Conservation (phyloP, 2,113 vertebrate species). For the Lepus timidus region DNA sequence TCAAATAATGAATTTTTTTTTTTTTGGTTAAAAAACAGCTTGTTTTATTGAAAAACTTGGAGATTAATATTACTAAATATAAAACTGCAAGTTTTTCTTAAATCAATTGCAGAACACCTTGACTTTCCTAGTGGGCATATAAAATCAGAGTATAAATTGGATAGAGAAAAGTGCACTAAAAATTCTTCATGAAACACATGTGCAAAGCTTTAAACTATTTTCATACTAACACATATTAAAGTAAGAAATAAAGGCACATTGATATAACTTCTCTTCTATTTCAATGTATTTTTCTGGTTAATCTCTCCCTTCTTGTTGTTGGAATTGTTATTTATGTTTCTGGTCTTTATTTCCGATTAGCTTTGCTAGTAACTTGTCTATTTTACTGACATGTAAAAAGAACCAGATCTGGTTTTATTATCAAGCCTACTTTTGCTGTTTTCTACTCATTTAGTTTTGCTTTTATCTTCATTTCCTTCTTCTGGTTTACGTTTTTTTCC, state of each 20-base stretch:
- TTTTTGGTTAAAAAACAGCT: background rate
- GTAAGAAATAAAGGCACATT: background rate
- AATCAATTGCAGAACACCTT: conserved; percentile 16
- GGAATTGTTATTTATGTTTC: background rate
- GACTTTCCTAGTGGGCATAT: background rate
- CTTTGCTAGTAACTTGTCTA: background rate
- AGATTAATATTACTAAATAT: background rate
- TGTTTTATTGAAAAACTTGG: background rate
- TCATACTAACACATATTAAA: background rate
- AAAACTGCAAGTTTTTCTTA: conserved; percentile 7
- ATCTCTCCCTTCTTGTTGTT: background rate
- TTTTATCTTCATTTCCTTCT: conserved; percentile 28
- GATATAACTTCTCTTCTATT: background rate
- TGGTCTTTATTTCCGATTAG: background rate
- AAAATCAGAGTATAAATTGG: background rate
- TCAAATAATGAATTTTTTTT: no score
- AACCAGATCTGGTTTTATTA: conserved; percentile 33
- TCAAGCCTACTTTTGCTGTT: background rate
- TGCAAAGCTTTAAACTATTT: background rate
- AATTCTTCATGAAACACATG: background rate
- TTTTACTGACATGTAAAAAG: conserved; percentile 17
- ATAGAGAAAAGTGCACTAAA: background rate
- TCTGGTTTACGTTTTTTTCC: background rate
- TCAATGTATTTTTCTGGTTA: background rate
- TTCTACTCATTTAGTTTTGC: conserved; percentile 21